phyloP scores from a whole-genome alignment of 2,888 invertebrate genomes.

The Tachina grossa region DNA sequence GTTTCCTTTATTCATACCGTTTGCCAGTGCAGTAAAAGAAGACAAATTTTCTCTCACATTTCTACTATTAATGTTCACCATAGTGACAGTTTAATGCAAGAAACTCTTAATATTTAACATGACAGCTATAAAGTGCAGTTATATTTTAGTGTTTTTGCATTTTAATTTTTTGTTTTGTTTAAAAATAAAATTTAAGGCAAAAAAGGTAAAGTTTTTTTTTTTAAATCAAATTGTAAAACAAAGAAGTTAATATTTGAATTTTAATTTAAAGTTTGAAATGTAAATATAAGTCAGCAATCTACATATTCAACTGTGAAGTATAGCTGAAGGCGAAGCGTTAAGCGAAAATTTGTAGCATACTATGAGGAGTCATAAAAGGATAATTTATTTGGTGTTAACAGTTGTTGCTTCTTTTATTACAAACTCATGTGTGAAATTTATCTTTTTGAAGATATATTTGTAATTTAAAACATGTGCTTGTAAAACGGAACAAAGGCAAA shows the following conservation, averaged over 20 bases:
- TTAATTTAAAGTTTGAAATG: slow-evolving; percentile 9
- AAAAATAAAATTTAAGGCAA: slow-evolving; percentile 7
- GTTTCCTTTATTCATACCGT: slow-evolving; percentile 19
- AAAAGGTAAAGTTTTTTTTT: background rate
- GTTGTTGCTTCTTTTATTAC: too few relatives aligned
- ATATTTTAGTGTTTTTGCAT: slow-evolving; percentile 15
- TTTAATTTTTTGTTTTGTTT: slow-evolving; percentile 5
- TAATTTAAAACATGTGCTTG: too few relatives aligned
- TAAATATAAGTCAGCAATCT: background rate
- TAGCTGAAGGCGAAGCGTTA: slow-evolving; percentile 2
- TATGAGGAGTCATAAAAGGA: background rate
- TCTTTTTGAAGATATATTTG: too few relatives aligned
- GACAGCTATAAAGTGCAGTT: slow-evolving; percentile 67
- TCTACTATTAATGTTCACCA: slow-evolving; percentile 17
- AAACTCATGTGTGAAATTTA: too few relatives aligned
- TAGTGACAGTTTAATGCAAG: slow-evolving; percentile 62
- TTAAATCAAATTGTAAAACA: slow-evolving; percentile 5
- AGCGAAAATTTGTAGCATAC: slow-evolving; percentile 11
- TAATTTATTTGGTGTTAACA: too few relatives aligned
- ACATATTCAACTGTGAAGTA: background rate
- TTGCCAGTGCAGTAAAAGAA: background rate
- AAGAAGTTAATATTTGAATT: slow-evolving; percentile 4
- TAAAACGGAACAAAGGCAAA: too few relatives aligned
- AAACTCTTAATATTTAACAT: slow-evolving; percentile 58
- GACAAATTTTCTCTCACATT: slow-evolving; percentile 12